phyloP scores from a whole-genome alignment of 2,888 invertebrate species.

The Baccha elongata region DNA sequence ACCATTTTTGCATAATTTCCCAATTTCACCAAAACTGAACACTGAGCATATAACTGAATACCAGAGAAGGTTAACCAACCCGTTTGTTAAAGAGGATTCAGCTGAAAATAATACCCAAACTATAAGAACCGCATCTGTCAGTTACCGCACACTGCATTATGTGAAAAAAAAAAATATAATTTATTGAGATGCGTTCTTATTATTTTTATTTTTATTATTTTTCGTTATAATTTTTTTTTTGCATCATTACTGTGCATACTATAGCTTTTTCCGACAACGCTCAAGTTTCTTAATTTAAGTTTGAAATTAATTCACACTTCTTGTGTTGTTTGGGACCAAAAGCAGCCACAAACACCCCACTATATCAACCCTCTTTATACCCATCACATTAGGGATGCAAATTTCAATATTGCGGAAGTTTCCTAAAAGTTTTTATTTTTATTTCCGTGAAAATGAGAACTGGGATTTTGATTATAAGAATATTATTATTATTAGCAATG shows the following conservation, averaged over 20 bases:
- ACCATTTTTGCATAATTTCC: conserved; percentile 17
- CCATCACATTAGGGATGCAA: conserved; percentile 31
- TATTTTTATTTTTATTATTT: neutral
- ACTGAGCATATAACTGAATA: neutral
- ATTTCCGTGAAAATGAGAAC: conserved; percentile 20
- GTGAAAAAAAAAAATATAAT: conserved; percentile 23
- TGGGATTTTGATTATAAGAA: conserved; percentile 25
- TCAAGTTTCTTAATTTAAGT: conserved; percentile 74
- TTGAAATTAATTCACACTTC: conserved; percentile 72
- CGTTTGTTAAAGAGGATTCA: neutral
- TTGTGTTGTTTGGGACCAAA: conserved; percentile 40
- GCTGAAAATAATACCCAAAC: neutral
- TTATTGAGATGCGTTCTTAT: conserved; percentile 3
- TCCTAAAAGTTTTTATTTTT: conserved; percentile 6
- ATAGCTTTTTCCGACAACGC: conserved; percentile 51
- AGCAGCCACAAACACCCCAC: neutral
- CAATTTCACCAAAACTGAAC: conserved; percentile 4
- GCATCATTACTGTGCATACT: conserved; percentile 64
- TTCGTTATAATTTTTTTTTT: neutral
- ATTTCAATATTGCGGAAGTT: conserved; percentile 69
- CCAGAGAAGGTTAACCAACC: neutral
- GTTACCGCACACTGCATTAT: conserved; percentile 24
- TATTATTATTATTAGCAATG: conserved; percentile 25
- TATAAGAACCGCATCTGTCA: conserved; percentile 27
- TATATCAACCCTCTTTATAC: too few species aligned